Evolutionary conservation across 2,797 vertebrate genomes (phyloP), one percentile per base, ranked within the genome.

Genomic region (Pitangus sulphuratus): DNA sequence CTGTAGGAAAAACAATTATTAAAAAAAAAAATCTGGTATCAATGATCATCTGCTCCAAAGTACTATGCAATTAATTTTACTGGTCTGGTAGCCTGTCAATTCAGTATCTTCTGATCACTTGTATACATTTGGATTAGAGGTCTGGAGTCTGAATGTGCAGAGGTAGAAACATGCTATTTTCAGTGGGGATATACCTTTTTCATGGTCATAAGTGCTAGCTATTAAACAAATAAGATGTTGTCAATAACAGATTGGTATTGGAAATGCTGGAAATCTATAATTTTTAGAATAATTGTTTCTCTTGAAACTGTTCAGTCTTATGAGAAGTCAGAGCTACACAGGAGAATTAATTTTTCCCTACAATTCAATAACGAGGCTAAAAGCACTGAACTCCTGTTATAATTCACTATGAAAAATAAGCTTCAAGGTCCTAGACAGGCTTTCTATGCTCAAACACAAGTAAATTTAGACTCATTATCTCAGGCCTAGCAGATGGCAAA

Each of bases 381-480:
- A 85, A 80, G 26, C 61, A 75, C 35, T 40, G 14, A 87, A 74
- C 42, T 70, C 21, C 14, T 51, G 30, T 30, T 58, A 9, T 42
- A 74, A 60, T 87, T 83, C 48, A 53, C 35, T 31, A 37, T 3
- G 26, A 45, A 76, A 84, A 90, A 50, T 35, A 92, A 87, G 26
- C 62, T 40, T 25, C 44, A 11, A 53, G 9, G 48, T 48, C 62
- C 64, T 68, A 70, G 48, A 44, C 16, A 50, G 30, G 42, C 57
- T 68, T 90, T 71, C 77, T 71, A 1, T 4, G 4, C 74, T 92
- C 77, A n/a, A 79, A 60, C 12, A 45, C 35, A 57, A 57, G 13
- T 31, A 74, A 91, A 92, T 78, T 88, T 48, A 91, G 72, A 88
- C 84, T 60, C 24, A 93, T 86, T 95, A 51, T 74, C 90, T 66